A percentile compares a stretch with the other conserved stretches of the same genome.
Evolutionary conservation across 92 coral and sea anemone species (phyloP).

Genomic region (Porites rus): DNA sequence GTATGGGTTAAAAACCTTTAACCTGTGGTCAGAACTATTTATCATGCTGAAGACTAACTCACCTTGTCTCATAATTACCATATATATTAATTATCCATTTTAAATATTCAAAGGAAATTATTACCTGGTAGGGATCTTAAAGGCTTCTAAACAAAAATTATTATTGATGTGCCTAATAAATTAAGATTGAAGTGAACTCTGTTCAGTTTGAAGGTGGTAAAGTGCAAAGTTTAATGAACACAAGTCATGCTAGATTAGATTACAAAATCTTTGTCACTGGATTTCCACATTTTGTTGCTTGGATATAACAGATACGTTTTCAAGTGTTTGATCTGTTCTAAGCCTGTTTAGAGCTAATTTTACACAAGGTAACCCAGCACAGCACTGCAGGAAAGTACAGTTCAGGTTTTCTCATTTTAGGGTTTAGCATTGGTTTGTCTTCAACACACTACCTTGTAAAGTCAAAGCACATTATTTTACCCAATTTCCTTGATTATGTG

Average conservation of each 20-base stretch:
- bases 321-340: no score
- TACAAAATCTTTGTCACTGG: not conserved
- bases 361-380: no score
- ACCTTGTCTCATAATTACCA: slow-evolving; percentile 13
- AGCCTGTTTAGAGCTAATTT: no score
- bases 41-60: not conserved
- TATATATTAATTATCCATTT: not conserved
- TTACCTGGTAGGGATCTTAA: slow-evolving; percentile 7
- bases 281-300: not conserved
- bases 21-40: not conserved
- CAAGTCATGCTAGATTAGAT: not conserved
- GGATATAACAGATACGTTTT: no score
- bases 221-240: not conserved
- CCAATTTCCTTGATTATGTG: no score
- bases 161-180: not conserved
- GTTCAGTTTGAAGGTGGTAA: slow-evolving; percentile 1
- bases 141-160: slow-evolving; percentile 13
- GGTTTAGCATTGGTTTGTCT: no score
- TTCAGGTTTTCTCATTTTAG: no score
- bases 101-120: slow-evolving; percentile 26
- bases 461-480: no score
- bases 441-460: no score
- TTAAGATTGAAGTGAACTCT: not conserved
- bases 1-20: no score
- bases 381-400: no score